Conservation (phyloP, 2,888 invertebrate genomes). For the Smittia aterrima region DNA sequence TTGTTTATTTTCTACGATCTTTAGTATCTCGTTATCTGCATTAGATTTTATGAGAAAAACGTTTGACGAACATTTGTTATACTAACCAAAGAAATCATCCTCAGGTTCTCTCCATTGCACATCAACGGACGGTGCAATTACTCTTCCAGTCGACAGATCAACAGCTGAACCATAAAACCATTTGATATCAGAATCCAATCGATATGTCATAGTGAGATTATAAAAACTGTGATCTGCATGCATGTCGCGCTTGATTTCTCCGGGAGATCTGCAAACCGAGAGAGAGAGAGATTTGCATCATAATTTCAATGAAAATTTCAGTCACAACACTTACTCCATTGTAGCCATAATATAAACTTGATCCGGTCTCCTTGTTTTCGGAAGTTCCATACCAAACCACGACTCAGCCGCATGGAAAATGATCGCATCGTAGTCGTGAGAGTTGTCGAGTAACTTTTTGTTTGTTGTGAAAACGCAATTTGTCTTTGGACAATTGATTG, state of each 20-base stretch:
- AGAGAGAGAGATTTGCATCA: not conserved
- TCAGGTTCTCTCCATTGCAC: conserved; percentile 49
- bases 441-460: conserved; percentile 47
- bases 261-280: conserved; percentile 48
- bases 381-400: conserved; percentile 49
- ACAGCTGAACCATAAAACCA: conserved; percentile 53
- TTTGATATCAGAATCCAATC: conserved; percentile 56
- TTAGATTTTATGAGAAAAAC: not conserved
- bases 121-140: conserved; percentile 47
- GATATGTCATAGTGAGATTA: conserved; percentile 60
- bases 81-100: conserved; percentile 44
- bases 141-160: conserved; percentile 46
- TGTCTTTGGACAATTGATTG: conserved; percentile 50
- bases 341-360: conserved; percentile 56
- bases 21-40: not conserved
- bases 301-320: not conserved
- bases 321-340: conserved; percentile 1
- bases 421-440: conserved; percentile 56
- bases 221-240: conserved; percentile 54
- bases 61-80: not conserved
- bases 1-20: not conserved
- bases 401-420: conserved; percentile 56
- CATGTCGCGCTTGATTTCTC: conserved; percentile 50
- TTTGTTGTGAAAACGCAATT: conserved; percentile 55
- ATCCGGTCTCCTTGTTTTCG: conserved; percentile 48